A percentile compares a stretch with the other conserved stretches of the same genome.
These are phyloP conservation scores for Seira musarum DNA, from an alignment of 2,888 invertebrate species.

Conservation along the genomic window DNA sequence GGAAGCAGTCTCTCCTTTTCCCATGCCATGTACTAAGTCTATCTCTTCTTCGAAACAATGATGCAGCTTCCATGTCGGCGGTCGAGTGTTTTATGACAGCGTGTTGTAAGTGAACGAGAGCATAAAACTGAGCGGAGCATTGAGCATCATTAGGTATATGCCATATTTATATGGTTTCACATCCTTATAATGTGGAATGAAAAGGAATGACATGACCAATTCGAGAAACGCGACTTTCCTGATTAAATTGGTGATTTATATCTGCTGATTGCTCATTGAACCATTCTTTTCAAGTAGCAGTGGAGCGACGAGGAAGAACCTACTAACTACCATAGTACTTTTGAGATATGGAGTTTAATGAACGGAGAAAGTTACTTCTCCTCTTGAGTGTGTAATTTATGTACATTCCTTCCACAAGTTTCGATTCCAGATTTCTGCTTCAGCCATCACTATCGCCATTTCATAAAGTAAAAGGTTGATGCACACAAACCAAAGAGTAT, in stretches of 20 bases:
- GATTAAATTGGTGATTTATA: constrained; percentile 69
- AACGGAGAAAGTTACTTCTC: constrained; percentile 55
- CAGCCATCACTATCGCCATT: no score
- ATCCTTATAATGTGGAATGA: constrained; percentile 49
- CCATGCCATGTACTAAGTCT: constrained; percentile 37
- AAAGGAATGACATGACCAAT: constrained; percentile 67
- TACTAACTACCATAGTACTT: no score
- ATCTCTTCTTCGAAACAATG: constrained; percentile 50
- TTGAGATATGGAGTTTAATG: constrained; percentile 61
- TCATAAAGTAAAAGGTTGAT: no score
- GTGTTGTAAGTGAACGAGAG: constrained; percentile 37
- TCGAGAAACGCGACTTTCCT: constrained; percentile 65
- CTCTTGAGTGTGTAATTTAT: constrained; percentile 17
- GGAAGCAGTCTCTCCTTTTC: constrained; percentile 30
- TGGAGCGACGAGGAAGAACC: no score
- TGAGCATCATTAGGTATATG: background rate
- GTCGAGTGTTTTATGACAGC: constrained; percentile 57
- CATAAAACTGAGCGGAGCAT: constrained; percentile 26
- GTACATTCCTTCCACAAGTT: no score
- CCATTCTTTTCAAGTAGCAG: constrained; percentile 58
- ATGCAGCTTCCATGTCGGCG: constrained; percentile 49
- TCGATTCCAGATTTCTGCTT: no score
- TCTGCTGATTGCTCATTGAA: constrained; percentile 68
- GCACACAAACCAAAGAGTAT: no score
- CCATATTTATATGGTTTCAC: background rate